These are phyloP conservation scores for Danaus plexippus DNA, from an alignment of 1,140 invertebrate genomes.

Conservation along the genomic window DNA sequence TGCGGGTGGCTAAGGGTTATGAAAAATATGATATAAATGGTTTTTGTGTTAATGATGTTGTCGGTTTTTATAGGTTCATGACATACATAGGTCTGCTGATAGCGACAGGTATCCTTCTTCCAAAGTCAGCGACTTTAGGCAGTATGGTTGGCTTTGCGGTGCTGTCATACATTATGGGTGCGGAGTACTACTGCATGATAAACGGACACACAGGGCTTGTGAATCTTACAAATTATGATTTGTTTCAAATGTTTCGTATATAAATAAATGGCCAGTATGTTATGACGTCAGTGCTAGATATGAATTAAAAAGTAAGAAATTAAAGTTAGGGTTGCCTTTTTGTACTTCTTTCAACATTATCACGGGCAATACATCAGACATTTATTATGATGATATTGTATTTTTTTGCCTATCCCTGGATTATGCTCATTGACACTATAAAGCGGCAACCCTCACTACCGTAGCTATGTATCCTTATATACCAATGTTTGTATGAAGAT, in stretches of 20 bases:
- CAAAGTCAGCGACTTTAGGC: constrained; percentile 79
- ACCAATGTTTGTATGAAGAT: no score
- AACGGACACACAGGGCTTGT: constrained; percentile 54
- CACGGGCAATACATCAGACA: neutral
- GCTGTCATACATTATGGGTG: constrained; percentile 81
- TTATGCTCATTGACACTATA: no score
- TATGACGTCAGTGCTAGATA: constrained; percentile 5
- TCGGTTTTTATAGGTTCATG: constrained; percentile 74
- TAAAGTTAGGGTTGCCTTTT: no score
- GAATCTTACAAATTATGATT: constrained; percentile 50
- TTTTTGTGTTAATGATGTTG: constrained; percentile 1
- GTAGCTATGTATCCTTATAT: no score
- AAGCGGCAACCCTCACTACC: no score
- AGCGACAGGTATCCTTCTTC: constrained; percentile 85
- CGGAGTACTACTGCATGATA: constrained; percentile 78
- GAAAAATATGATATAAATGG: neutral
- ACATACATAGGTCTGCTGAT: constrained; percentile 85
- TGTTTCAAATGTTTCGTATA: constrained; percentile 39
- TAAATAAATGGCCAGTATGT: constrained; percentile 16
- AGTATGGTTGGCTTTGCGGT: constrained; percentile 81
- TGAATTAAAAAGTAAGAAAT: neutral
- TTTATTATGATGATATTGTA: neutral
- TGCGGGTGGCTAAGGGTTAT: no score
- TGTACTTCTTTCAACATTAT: no score
- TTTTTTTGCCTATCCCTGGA: no score